Conservation (phyloP, 23 tunicate genomes). For the Trididemnum nubilum region DNA sequence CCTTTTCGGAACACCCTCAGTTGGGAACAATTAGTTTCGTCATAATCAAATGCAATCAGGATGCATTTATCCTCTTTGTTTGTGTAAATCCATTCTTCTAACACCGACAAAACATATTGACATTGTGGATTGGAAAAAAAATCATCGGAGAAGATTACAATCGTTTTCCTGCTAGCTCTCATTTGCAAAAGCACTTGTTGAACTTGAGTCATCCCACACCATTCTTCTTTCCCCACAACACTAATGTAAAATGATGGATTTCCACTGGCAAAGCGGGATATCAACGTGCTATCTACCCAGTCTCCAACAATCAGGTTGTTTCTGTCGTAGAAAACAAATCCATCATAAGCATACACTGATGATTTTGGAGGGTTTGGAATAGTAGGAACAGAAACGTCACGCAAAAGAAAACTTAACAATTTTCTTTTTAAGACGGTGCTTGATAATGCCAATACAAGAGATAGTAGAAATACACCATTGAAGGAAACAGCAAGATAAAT, state of each 20-base stretch:
- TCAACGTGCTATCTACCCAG: constrained; percentile 23
- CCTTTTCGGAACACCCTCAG: no score
- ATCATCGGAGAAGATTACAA: no score
- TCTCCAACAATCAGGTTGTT: background rate
- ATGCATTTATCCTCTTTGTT: no score
- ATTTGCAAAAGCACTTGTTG: no score
- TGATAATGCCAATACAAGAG: background rate
- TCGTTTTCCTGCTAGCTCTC: no score
- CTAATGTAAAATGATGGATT: background rate
- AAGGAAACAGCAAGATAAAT: background rate
- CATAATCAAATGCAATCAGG: no score
- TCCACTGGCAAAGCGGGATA: constrained; percentile 3
- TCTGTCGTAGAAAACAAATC: constrained; percentile 25
- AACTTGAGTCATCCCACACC: no score
- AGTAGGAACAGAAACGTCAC: background rate
- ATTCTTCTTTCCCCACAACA: constrained; percentile 38
- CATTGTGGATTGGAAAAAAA: no score
- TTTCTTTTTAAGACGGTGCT: background rate
- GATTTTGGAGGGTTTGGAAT: background rate
- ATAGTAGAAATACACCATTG: background rate
- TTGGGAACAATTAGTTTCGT: no score
- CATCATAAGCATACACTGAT: constrained; percentile 3
- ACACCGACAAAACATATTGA: no score
- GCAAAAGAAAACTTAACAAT: background rate
- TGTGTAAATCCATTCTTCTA: no score